Evolutionary conservation across 2,797 vertebrate genomes (phyloP).

Genomic region (Chrysocyon brachyurus): DNA sequence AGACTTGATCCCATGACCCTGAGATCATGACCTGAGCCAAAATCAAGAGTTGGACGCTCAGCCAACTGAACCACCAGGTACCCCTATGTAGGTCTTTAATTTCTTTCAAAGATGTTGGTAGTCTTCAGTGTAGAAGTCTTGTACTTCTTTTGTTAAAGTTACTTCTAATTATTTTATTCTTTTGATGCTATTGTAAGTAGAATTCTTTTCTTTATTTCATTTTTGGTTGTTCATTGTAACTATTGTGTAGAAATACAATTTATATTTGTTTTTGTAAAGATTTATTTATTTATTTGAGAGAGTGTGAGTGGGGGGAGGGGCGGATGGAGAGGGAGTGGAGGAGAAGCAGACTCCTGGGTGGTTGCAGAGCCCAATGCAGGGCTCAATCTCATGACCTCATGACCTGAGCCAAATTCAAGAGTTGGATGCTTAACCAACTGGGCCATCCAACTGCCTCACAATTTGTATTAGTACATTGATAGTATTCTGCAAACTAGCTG

Average conservation of each 20-base stretch:
- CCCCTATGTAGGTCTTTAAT: neutral
- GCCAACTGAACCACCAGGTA: neutral
- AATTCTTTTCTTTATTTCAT: neutral
- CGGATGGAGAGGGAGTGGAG: neutral
- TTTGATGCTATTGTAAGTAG: neutral
- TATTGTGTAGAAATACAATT: neutral
- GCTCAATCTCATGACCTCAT: neutral
- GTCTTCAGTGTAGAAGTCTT: neutral
- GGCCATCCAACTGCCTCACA: neutral
- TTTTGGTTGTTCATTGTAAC: neutral
- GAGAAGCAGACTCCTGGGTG: neutral
- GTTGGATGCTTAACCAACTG: neutral
- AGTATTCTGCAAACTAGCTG: neutral
- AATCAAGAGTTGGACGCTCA: neutral
- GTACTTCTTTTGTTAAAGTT: conserved; percentile 16
- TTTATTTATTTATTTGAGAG: neutral
- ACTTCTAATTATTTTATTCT: neutral
- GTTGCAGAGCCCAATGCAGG: neutral
- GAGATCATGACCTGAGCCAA: neutral
- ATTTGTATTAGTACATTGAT: neutral
- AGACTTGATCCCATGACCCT: neutral
- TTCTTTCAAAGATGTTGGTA: neutral
- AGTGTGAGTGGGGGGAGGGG: neutral
- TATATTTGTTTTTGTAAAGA: neutral
- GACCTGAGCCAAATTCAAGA: neutral